Evolutionary conservation across 1,140 invertebrate species (phyloP).

Genomic region (Psix sp.): DNA sequence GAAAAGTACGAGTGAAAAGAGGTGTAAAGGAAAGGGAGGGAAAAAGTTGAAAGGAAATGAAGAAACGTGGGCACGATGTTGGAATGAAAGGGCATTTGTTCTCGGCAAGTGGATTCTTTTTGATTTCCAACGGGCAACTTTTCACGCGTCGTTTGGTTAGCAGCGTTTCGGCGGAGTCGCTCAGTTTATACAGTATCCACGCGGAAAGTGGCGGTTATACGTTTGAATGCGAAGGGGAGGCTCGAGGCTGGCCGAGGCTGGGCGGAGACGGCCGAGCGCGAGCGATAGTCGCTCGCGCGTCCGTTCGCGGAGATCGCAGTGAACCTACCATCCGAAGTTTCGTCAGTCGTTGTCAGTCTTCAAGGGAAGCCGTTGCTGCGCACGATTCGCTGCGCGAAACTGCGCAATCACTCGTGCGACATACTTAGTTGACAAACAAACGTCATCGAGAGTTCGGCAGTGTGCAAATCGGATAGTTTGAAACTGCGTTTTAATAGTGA

Average conservation of each 20-base stretch:
- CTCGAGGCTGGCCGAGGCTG: conserved; percentile 22
- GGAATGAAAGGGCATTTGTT: too few species aligned
- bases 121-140: conserved; percentile 24
- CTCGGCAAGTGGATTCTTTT: background rate
- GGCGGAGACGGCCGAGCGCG: conserved; percentile 18
- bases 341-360: conserved; percentile 35
- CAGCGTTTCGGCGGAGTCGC: conserved; percentile 18
- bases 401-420: conserved; percentile 60
- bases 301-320: conserved; percentile 32
- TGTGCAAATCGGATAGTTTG: too few species aligned
- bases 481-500: too few species aligned
- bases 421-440: too few species aligned
- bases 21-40: too few species aligned
- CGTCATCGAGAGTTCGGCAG: too few species aligned
- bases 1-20: too few species aligned
- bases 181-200: conserved; percentile 39
- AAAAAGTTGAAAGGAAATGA: too few species aligned
- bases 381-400: conserved; percentile 26
- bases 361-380: conserved; percentile 10
- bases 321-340: conserved; percentile 48
- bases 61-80: too few species aligned
- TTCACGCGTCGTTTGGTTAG: conserved; percentile 24
- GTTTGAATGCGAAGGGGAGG: conserved; percentile 37
- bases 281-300: background rate
- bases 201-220: conserved; percentile 56